Base-by-base conservation (phyloP, 2,888 invertebrate genomes). In the Nasonia oneida region DNA sequence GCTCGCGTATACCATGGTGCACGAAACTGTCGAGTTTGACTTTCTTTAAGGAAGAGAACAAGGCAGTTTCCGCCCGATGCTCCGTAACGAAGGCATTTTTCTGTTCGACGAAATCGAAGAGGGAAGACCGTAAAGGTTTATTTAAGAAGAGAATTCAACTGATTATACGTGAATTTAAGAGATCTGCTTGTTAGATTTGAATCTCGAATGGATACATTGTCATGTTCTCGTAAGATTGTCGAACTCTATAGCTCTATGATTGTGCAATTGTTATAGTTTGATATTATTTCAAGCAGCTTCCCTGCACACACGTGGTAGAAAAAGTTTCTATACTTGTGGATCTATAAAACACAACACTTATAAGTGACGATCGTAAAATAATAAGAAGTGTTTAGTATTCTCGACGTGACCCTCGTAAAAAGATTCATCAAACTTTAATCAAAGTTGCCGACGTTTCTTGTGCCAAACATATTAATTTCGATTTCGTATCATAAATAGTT, bases 341-440 rank as follows among this genome's bases (percentile, higher is more conserved):
- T 6, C 23, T 14, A 81, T 61, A 81, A 81, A 73, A 57, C 57
- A 53, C 23, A 71, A 81, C 23, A 81, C 29, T 71, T 67, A 15
- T 37, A 53, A 33, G 70, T 4, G 29, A 29, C 18, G 82, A 75
- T 82, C 82, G 53, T 82, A 82, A 82, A 82, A 82, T 83, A 78
- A 78, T 83, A 50, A 70, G 37, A 78, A 78, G 61, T 77, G 42
- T 83, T 83, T 76, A 71, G 71, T 78, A 78, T 83, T n/a, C 78
- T 73, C 29, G 73, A 33, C 73, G 39, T 71, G 61, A 15, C 15
- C 61, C 83, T 83, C 78, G 23, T 83, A 78, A 83, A 83, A 83
- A 83, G 78, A 71, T 83, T 83, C 83, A 78, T 83, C 83, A 83
- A 53, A 78, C 71, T 83, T 83, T 83, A 78, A 83, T 83, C 78